Conservation (phyloP, 2,797 vertebrate genomes). For the Bucorvus abyssinicus region DNA sequence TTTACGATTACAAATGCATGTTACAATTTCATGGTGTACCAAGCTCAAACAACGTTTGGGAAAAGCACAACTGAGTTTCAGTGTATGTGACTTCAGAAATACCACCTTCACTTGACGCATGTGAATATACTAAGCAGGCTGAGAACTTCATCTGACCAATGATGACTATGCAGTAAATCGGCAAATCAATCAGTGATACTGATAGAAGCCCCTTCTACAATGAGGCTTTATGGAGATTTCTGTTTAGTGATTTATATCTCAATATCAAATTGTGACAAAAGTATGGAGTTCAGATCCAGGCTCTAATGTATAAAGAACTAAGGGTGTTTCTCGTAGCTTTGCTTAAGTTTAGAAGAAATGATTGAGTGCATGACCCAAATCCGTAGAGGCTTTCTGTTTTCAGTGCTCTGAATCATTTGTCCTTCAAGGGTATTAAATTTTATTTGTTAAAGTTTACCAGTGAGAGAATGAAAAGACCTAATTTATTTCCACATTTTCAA, state of each 20-base stretch:
- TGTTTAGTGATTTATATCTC: slow-evolving; percentile 16
- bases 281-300: not conserved
- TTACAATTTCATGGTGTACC: not conserved
- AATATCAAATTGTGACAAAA: not conserved
- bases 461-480: not conserved
- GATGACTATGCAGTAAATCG: not conserved
- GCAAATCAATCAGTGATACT: not conserved
- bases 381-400: not conserved
- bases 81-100: not conserved
- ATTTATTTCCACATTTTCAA: slow-evolving; percentile 51
- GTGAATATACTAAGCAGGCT: not conserved
- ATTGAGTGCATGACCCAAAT: slow-evolving; percentile 32
- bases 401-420: slow-evolving; percentile 9
- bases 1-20: not conserved
- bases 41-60: not conserved
- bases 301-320: not conserved
- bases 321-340: not conserved
- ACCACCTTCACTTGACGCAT: not conserved
- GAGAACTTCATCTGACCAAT: not conserved
- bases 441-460: slow-evolving; percentile 44
- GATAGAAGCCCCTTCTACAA: not conserved
- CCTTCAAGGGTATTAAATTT: slow-evolving; percentile 42
- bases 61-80: not conserved
- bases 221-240: not conserved
- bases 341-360: slow-evolving; percentile 14